Conservation (phyloP, 2,888 invertebrate genomes). For the Eilema griseolum region DNA sequence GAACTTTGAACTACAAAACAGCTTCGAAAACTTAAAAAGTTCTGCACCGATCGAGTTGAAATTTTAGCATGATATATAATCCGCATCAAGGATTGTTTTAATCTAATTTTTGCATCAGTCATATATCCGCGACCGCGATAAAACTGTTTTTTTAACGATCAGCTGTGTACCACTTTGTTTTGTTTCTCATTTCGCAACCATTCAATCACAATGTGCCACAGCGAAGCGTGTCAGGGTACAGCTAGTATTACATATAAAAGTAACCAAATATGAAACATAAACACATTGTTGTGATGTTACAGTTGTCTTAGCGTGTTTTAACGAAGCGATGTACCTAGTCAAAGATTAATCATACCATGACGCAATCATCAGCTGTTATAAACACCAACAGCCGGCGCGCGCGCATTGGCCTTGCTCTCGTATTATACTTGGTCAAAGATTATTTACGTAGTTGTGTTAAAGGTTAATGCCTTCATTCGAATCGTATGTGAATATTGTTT, state of each 20-base stretch:
- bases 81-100: too few species aligned
- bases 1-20: background rate
- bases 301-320: slow-evolving; percentile 8
- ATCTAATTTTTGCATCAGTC: too few species aligned
- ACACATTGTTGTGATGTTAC: background rate
- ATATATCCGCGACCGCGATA: too few species aligned
- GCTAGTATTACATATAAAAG: background rate
- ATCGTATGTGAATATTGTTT: background rate
- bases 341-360: slow-evolving; percentile 46
- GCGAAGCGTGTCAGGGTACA: too few species aligned
- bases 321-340: slow-evolving; percentile 15
- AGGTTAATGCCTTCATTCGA: slow-evolving; percentile 34
- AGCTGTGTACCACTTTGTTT: too few species aligned
- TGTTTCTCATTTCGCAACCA: too few species aligned
- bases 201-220: too few species aligned
- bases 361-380: slow-evolving; percentile 65
- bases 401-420: slow-evolving; percentile 75
- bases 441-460: slow-evolving; percentile 24
- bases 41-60: too few species aligned
- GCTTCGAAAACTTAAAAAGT: too few species aligned
- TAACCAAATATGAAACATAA: background rate
- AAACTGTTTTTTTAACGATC: too few species aligned
- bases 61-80: too few species aligned
- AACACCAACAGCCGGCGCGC: slow-evolving; percentile 53
- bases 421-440: slow-evolving; percentile 68